Base-by-base conservation (phyloP, 2,113 vertebrate species). In the Arothron firmamentum region DNA sequence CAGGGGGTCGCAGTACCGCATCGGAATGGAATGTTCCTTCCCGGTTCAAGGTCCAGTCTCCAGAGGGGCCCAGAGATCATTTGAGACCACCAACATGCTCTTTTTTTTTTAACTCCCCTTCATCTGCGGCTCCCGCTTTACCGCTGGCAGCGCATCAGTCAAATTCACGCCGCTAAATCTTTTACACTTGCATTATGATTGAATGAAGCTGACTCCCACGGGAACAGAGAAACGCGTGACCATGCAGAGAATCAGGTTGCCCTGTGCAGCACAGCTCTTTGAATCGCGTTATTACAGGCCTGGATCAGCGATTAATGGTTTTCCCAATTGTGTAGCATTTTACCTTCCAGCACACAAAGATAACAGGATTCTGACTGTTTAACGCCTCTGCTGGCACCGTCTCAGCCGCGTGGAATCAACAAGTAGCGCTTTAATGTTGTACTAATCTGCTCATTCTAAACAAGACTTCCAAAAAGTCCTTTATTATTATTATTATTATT, bases 1-100 rank as follows among this genome's bases (percentile, higher is more conserved):
- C 74, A 72, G 54, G 64, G 51, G 80, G 86, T 88, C 80, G 74
- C 0, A 13, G 75, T 59, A 56, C 70, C 63, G 69, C 75, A 83
- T 65, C 57, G 54, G 82, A 82, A 86, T 89, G 83, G 83, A 91
- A 88, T 83, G 82, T 85, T 89, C 73, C 81, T 80, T 81, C 59
- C 60, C 75, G 75, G 78, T 85, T 87, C 77, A 88, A 87, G 79
- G 88, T 87, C 81, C 78, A 77, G 79, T 61, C 82, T 85, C 67
- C 56, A 69, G 75, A 87, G 79, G 74, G 79, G 77, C 75, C 72
- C 61, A 38, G 67, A 79, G 77, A 82, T 77, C 72, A 81, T 73
- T 78, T 57, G 62, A 89, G 82, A 86, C 78, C 73, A 72, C 70
- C 54, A 69, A 74, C 84, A 80, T 80, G 77, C 64, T 65, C 42